Evolutionary conservation across 2,888 invertebrate genomes (phyloP), one percentile per base, ranked within the genome.

Genomic region (Colletes collaris): DNA sequence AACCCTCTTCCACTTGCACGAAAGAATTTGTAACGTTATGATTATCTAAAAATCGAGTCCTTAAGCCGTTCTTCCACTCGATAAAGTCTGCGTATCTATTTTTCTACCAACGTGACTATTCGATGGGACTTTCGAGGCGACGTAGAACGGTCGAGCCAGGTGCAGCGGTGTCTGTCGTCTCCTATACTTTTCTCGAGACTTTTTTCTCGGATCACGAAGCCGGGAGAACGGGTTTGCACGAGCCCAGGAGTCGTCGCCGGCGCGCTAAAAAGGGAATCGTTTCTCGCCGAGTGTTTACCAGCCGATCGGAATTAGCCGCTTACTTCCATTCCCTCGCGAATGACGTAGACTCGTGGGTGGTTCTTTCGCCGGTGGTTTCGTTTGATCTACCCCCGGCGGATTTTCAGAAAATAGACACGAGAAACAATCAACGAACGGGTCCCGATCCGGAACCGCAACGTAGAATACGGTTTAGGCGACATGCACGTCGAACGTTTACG

Each of bases 281-380:
- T 55, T 56, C 16, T 6, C 16, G 59, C 19, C 46, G 16, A 10
- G 44, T 13, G 60, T 60, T 55, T 52, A 56, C 19, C 27, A 44
- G 58, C 50, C 40, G 58, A 55, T 60, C 19, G 4, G 16, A 69
- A 64, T 65, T 60, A 50, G 55, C 16, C 44, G 27, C 59, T 37
- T 19, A n/a, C 2, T 52, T 35, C 4, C 8, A 16, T 40, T 64
- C 56, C 35, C 11, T 13, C 8, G 8, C 10, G 27, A 7, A 56
- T 58, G 37, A 16, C 35, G 58, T 13, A 16, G 49, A 46, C 50
- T 46, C 1, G 16, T 46, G 52, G 63, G 44, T 27, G 50, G 63
- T 10, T 40, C 19, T 53, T 16, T 11, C 11, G 5, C 19, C 5
- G 7, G 11, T n/a, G 16, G 35, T 35, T 69, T 52, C 16, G 6